phyloP scores from a whole-genome alignment of 2,797 vertebrate species.

The Sciaenops ocellatus region DNA sequence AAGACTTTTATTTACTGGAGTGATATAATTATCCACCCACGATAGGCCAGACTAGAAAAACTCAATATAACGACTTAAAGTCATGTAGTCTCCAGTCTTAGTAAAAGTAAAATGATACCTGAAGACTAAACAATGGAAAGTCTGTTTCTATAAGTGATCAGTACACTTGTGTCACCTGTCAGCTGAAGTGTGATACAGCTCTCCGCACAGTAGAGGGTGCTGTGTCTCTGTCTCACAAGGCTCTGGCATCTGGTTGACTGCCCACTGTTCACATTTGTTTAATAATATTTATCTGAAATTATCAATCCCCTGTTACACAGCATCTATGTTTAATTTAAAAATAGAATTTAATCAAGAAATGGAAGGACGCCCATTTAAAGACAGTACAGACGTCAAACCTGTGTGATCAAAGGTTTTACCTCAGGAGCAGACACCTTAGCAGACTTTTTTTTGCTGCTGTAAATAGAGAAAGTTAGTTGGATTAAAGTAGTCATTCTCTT shows the following conservation, averaged over 20 bases:
- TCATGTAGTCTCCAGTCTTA: background rate
- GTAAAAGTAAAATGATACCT: background rate
- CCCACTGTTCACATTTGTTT: background rate
- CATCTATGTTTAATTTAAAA: background rate
- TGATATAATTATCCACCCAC: background rate
- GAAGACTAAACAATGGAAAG: background rate
- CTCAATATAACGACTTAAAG: background rate
- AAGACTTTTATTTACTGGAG: background rate
- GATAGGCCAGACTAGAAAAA: background rate
- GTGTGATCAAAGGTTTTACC: background rate
- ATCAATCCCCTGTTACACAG: background rate
- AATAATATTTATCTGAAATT: no score
- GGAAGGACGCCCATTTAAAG: background rate
- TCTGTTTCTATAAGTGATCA: background rate
- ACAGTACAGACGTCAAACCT: background rate
- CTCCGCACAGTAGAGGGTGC: constrained; percentile 60
- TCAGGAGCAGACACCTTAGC: background rate
- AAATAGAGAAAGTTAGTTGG: background rate
- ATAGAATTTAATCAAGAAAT: background rate
- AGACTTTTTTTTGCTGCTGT: background rate
- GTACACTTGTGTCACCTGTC: background rate
- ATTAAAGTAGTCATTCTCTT: background rate
- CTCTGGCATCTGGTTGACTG: background rate
- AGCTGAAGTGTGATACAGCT: constrained; percentile 38
- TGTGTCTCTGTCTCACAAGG: constrained; percentile 24